Evolutionary conservation across 2,888 invertebrate species (phyloP).

Genomic region (Idaea aversata): DNA sequence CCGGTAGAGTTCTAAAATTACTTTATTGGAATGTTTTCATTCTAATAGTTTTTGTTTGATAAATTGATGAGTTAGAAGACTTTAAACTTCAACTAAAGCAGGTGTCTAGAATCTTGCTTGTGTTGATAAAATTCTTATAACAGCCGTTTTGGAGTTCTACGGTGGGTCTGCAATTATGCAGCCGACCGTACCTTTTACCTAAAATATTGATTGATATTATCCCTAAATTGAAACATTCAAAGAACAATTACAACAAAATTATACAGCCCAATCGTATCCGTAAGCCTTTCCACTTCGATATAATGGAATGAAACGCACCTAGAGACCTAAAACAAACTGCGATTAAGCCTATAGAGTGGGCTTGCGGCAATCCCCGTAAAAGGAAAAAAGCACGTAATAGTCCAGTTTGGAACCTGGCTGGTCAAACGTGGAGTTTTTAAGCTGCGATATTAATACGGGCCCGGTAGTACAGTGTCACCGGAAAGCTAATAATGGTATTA

Average conservation of each 20-base stretch:
- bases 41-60: no score
- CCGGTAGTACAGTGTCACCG: constrained; percentile 25
- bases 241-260: constrained; percentile 4
- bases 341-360: neutral
- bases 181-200: no score
- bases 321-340: constrained; percentile 1
- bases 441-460: constrained; percentile 16
- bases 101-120: no score
- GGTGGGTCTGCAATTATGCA: no score
- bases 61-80: no score
- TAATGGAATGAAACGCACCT: neutral
- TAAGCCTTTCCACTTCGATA: neutral
- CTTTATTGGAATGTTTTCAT: no score
- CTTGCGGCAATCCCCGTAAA: neutral
- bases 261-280: constrained; percentile 7
- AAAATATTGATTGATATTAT: no score
- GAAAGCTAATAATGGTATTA: constrained; percentile 58
- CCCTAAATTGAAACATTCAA: constrained; percentile 1
- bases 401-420: neutral
- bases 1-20: no score
- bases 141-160: no score
- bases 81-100: no score
- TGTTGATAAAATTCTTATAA: no score
- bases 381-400: neutral
- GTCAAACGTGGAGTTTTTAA: neutral